Evolutionary conservation across 1,140 invertebrate genomes (phyloP), one percentile per base, ranked within the genome.

Genomic region (Drosophila rufa): DNA sequence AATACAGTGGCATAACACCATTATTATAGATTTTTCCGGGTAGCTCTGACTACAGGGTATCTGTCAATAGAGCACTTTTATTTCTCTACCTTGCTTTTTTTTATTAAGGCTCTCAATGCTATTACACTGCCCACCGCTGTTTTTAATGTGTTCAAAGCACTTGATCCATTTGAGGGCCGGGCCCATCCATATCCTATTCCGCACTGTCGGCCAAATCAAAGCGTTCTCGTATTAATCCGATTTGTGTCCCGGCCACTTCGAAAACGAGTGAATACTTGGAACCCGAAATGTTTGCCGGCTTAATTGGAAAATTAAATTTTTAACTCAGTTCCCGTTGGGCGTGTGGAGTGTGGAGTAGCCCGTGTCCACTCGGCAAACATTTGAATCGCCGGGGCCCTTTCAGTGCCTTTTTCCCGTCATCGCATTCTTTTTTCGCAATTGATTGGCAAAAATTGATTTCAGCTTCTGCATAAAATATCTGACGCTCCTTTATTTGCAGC

Each of bases 361-460:
- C 36, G 45, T 75, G 66, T 82, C 83, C 79, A 73, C 73, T 81
- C 43, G 64, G 56, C 84, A 83, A 89, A 89, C 78, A 89, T 87
- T 82, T 62, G 51, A 79, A 70, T 70, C 75, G 75, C 30, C 22
- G 51, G 8, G 46, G 36, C 66, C 73, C 77, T 71, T 70, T 70
- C 80, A 60, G 56, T 47, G 50, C 56, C 57, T 45, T 36, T 36
- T 30, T 19, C 33, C 76, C 57, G 66, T 47, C 71, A 64, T 60
- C 79, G 69, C 70, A 62, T 80, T 64, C 80, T 82, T 87, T 79
- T 81, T 89, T 75, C 74, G 75, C 81, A 90, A 90, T 89, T 81
- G 84, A 89, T 90, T 84, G 84, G 86, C 78, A 85, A 85, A 89
- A 89, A 89, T 90, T 79, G 78, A 90, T 90, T 90, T 81, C 80